A percentile compares a stretch with the other conserved stretches of the same genome.
These are phyloP conservation scores for Tachyglossus aculeatus DNA, from an alignment of 2,797 vertebrate species.

Conservation along the genomic window DNA sequence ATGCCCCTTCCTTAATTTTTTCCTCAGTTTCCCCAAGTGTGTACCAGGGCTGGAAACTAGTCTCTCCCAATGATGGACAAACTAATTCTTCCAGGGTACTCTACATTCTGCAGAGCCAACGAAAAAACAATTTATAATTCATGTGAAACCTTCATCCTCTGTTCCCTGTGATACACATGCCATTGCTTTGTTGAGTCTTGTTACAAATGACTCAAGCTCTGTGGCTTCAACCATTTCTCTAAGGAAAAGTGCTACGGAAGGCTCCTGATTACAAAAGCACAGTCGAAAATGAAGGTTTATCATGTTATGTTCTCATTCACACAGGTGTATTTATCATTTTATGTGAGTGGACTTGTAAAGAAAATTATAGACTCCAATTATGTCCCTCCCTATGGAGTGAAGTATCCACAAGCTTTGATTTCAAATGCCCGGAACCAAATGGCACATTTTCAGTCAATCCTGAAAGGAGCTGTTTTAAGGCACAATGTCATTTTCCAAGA, in stretches of 20 bases:
- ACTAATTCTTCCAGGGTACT: neutral
- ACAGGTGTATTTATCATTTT: neutral
- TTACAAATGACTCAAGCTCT: accelerated
- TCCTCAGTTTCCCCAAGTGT: too few species aligned
- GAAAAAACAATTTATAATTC: neutral
- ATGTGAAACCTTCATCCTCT: neutral
- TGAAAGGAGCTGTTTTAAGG: conserved; percentile 49
- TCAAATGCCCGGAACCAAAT: conserved; percentile 42
- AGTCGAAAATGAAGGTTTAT: neutral
- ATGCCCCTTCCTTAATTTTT: too few species aligned
- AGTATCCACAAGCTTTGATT: conserved; percentile 30
- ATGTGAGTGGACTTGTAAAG: conserved; percentile 3
- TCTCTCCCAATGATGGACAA: too few species aligned
- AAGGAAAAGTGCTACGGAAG: neutral
- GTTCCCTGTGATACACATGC: neutral
- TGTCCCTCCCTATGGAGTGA: neutral
- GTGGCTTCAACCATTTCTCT: neutral
- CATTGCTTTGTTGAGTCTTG: neutral
- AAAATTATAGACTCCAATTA: conserved; percentile 46
- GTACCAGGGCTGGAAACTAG: too few species aligned
- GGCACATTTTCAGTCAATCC: conserved; percentile 44
- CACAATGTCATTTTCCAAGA: conserved; percentile 55
- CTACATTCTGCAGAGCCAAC: neutral
- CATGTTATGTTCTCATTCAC: conserved; percentile 1
- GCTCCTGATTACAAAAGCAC: neutral